phyloP scores from a whole-genome alignment of 2,888 invertebrate genomes.

The Cosmia trapezina region DNA sequence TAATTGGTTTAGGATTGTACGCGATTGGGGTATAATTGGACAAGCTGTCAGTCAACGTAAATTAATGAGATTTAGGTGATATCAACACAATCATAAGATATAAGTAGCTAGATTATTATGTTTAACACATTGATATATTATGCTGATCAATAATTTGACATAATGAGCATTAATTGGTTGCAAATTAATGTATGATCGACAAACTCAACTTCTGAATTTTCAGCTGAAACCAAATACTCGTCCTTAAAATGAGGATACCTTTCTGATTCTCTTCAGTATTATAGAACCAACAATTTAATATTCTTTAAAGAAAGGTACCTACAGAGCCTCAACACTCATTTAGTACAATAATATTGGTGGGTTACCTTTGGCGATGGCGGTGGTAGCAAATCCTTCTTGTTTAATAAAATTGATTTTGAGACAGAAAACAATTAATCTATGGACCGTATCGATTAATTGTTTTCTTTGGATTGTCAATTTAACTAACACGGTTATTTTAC shows the following conservation, averaged over 20 bases:
- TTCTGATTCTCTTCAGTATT: too few relatives aligned
- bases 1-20: conserved; percentile 72
- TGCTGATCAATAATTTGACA: conserved; percentile 12
- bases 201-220: background rate
- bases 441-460: too few relatives aligned
- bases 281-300: too few relatives aligned
- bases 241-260: background rate
- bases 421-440: too few relatives aligned
- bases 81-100: conserved; percentile 37
- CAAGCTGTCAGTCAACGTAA: conserved; percentile 68
- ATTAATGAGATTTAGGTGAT: conserved; percentile 67
- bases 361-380: too few relatives aligned
- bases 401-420: too few relatives aligned
- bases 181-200: background rate
- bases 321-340: too few relatives aligned
- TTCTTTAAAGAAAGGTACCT: too few relatives aligned
- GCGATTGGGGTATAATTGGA: conserved; percentile 73
- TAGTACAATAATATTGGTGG: too few relatives aligned
- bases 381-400: too few relatives aligned
- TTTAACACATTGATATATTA: background rate
- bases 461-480: too few relatives aligned
- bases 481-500: too few relatives aligned
- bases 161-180: conserved; percentile 12
- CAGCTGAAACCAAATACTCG: background rate
- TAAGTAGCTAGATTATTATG: background rate